phyloP scores from a whole-genome alignment of 2,113 vertebrate genomes.

The Siphamia tubifer region DNA sequence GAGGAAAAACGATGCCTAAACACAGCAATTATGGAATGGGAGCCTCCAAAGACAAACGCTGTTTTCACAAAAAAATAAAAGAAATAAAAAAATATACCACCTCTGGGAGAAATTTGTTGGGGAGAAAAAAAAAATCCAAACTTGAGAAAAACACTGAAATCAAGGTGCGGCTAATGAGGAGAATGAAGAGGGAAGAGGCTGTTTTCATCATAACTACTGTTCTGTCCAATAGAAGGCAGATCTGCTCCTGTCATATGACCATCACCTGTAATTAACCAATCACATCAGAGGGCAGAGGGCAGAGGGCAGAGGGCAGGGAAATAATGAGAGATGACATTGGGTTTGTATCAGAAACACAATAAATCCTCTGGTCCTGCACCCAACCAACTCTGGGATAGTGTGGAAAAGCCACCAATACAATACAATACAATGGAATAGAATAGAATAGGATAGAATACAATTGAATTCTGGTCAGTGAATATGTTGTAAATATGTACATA shows the following conservation, averaged over 20 bases:
- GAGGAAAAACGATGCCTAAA: not conserved
- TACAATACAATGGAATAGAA: too few species aligned
- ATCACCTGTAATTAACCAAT: constrained; percentile 35
- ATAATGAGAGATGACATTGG: constrained; percentile 5
- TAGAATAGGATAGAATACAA: too few species aligned
- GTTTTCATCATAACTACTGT: constrained; percentile 1
- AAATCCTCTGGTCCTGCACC: constrained; percentile 18
- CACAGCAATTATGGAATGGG: constrained; percentile 42
- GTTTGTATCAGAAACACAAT: constrained; percentile 12
- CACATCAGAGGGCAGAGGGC: constrained; percentile 1
- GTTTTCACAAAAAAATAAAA: constrained; percentile 18
- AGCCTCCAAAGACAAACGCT: constrained; percentile 9
- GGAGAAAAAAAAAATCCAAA: constrained; percentile 24
- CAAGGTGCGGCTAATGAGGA: constrained; percentile 12
- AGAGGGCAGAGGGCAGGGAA: constrained; percentile 23
- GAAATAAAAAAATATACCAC: constrained; percentile 28
- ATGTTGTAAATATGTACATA: too few species aligned
- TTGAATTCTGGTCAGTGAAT: too few species aligned
- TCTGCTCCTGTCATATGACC: constrained; percentile 14
- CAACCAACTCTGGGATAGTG: constrained; percentile 53
- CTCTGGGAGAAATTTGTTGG: constrained; percentile 23
- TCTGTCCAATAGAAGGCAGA: constrained; percentile 11
- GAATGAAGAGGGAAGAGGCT: not conserved
- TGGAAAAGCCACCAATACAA: constrained; percentile 51
- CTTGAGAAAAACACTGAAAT: constrained; percentile 30